Evolutionary conservation across 2,113 vertebrate genomes (phyloP).

Genomic region (Colinus virginianus): DNA sequence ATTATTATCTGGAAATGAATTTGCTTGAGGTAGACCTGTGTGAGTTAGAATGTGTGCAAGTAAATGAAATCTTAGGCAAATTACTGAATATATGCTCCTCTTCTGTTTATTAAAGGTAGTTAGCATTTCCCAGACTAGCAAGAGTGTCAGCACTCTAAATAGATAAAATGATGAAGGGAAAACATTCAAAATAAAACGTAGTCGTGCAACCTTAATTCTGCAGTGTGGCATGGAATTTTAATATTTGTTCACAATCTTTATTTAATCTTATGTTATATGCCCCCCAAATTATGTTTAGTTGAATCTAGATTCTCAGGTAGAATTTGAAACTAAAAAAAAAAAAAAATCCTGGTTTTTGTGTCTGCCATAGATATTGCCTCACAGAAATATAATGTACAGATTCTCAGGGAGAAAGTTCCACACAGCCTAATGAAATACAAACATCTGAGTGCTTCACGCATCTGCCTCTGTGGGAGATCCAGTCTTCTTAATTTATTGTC

Average conservation of each 20-base stretch:
- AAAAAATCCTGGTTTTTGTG: background rate
- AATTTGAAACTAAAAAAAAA: background rate
- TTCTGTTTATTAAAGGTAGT: background rate
- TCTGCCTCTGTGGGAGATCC: background rate
- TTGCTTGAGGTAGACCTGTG: background rate
- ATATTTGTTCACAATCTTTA: background rate
- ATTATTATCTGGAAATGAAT: background rate
- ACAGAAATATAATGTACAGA: background rate
- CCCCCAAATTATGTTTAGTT: background rate
- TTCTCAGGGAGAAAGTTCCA: background rate
- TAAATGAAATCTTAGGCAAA: background rate
- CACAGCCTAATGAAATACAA: background rate
- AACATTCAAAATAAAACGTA: background rate
- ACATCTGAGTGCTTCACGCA: background rate
- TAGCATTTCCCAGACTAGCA: background rate
- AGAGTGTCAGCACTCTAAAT: fast-evolving
- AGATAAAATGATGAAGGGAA: background rate
- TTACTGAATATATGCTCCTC: background rate
- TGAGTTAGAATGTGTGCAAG: background rate
- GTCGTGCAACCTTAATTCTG: background rate
- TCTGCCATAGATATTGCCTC: background rate
- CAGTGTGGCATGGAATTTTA: background rate
- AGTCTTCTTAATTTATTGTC: background rate
- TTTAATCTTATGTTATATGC: background rate
- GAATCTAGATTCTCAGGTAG: background rate